Evolutionary conservation across 2,113 vertebrate species (phyloP).

Genomic region (Dromaius novaehollandiae): DNA sequence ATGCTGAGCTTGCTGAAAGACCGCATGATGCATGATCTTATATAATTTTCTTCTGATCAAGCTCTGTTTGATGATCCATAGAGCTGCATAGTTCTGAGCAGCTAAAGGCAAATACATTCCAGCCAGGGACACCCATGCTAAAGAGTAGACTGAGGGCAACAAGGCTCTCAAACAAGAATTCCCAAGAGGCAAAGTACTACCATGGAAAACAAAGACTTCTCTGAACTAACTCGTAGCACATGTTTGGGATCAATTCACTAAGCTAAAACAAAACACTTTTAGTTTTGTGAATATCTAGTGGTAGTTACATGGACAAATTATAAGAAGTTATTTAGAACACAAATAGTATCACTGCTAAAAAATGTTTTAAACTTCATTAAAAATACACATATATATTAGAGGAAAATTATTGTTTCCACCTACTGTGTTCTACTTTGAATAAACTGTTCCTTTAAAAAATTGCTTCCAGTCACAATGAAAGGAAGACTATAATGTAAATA

Average conservation of each 20-base stretch:
- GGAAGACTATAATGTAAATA: not conserved
- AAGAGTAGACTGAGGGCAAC: not conserved
- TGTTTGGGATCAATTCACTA: not conserved
- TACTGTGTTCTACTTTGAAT: not conserved
- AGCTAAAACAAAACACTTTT: not conserved
- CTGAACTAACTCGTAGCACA: not conserved
- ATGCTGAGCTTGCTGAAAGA: not conserved
- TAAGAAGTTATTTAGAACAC: not conserved
- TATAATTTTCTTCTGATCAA: not conserved
- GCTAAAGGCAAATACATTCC: not conserved
- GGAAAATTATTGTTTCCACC: not conserved
- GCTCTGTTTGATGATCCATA: not conserved
- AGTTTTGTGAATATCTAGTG: not conserved
- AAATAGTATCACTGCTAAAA: not conserved
- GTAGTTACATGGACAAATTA: not conserved
- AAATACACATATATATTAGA: not conserved
- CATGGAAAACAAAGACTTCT: not conserved
- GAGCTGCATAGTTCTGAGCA: not conserved
- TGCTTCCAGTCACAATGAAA: not conserved
- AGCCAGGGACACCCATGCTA: not conserved
- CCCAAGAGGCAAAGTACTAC: not conserved
- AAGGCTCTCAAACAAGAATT: not conserved
- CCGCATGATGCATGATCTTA: not conserved
- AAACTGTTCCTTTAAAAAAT: not conserved
- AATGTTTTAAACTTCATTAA: not conserved